phyloP scores from a whole-genome alignment of 2,113 vertebrate species.

The Verasper variegatus region DNA sequence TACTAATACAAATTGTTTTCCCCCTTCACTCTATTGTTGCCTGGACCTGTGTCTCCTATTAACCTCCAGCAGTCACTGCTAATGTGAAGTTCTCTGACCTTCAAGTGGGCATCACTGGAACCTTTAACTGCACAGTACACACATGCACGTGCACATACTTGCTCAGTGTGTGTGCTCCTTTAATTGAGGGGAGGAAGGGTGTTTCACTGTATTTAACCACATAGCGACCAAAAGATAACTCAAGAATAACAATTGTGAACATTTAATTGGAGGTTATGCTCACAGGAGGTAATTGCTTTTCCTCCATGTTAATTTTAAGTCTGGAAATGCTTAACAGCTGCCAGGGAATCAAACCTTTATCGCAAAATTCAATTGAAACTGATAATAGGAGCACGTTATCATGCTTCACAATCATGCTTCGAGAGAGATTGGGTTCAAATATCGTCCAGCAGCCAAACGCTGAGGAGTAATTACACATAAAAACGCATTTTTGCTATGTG shows the following conservation, averaged over 20 bases:
- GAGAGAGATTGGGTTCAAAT: conserved; percentile 33
- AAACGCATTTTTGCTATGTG: neutral
- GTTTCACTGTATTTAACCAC: conserved; percentile 1
- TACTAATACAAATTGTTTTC: conserved; percentile 30
- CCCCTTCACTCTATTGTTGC: neutral
- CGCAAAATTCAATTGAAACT: conserved; percentile 34
- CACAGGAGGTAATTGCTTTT: conserved; percentile 1
- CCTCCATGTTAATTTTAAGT: neutral
- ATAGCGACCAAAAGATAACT: neutral
- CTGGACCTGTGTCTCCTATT: conserved; percentile 4
- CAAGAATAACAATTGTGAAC: neutral
- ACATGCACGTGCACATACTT: neutral
- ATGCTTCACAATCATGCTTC: neutral
- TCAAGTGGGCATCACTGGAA: conserved; percentile 1
- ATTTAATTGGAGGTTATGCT: conserved; percentile 7
- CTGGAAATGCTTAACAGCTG: neutral
- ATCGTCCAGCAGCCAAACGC: neutral
- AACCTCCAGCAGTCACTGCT: conserved; percentile 3
- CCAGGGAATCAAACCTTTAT: conserved; percentile 10
- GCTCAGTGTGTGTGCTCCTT: neutral
- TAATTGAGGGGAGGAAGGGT: neutral
- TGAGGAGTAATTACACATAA: neutral
- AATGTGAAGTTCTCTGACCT: conserved; percentile 17
- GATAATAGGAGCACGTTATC: conserved; percentile 16
- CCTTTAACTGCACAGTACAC: neutral